Conservation (phyloP, 92 coral and sea anemone genomes). For the Parazoanthus swiftii region DNA sequence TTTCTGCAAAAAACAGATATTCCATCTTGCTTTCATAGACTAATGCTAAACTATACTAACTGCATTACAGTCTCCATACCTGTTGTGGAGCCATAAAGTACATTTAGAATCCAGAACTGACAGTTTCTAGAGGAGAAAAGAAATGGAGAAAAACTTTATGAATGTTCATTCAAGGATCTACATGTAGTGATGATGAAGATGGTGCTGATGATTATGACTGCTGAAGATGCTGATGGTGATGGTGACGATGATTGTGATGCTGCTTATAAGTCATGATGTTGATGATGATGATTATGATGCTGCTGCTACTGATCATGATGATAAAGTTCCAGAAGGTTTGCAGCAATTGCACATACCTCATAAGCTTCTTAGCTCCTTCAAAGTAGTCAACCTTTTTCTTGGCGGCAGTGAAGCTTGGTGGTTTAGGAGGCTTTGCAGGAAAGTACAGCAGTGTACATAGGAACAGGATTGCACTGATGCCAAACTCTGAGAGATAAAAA, state of each 20-base stretch:
- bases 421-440: conserved; percentile 95
- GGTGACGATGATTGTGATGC: neutral
- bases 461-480: conserved; percentile 64
- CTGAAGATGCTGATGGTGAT: too few relatives aligned
- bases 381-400: conserved; percentile 80
- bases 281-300: neutral
- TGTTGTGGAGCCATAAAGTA: conserved; percentile 88
- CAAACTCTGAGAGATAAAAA: conserved; percentile 61
- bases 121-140: conserved; percentile 57
- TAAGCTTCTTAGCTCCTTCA: conserved; percentile 84
- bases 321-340: neutral
- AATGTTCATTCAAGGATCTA: too few relatives aligned
- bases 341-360: conserved; percentile 49
- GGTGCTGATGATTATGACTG: neutral
- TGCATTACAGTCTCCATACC: conserved; percentile 36
- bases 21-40: too few relatives aligned
- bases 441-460: conserved; percentile 75
- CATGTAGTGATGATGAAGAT: too few relatives aligned
- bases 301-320: neutral
- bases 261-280: too few relatives aligned
- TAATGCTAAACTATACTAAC: neutral
- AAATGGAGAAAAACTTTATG: conserved; percentile 7
- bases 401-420: conserved; percentile 95
- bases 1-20: too few relatives aligned
- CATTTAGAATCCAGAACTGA: conserved; percentile 82